phyloP scores from a whole-genome alignment of 2,113 vertebrate genomes.

The Eonycteris spelaea region DNA sequence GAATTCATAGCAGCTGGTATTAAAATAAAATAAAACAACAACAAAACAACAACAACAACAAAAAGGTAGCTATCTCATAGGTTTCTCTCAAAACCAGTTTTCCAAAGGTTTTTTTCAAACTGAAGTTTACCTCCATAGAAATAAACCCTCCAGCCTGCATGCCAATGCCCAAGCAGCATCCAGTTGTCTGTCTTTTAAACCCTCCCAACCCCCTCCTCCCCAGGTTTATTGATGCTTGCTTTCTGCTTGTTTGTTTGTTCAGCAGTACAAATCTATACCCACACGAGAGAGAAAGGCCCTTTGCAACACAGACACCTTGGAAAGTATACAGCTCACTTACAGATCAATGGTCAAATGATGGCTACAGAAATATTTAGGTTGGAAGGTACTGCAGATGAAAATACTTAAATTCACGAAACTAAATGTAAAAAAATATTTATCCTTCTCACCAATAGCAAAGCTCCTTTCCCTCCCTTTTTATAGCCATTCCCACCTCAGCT shows the following conservation, averaged over 20 bases:
- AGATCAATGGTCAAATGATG: neutral
- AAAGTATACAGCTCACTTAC: neutral
- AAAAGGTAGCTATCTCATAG: neutral
- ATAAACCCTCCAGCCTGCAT: neutral
- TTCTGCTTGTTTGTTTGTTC: slow-evolving; percentile 1
- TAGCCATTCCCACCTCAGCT: fast-evolving
- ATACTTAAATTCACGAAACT: neutral
- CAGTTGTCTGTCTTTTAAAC: neutral
- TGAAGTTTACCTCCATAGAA: neutral
- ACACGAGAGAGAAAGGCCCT: neutral
- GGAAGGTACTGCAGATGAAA: neutral
- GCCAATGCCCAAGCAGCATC: neutral
- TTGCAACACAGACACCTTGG: neutral
- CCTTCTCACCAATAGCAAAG: fast-evolving
- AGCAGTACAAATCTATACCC: neutral
- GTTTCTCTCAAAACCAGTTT: neutral
- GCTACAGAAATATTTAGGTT: neutral
- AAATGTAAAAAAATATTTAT: neutral
- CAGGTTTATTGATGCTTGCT: neutral
- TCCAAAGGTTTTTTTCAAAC: neutral
- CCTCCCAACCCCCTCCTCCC: too few species aligned
- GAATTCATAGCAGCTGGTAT: neutral
- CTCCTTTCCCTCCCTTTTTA: neutral
- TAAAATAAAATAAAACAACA: neutral
- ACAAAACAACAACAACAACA: neutral